Percentiles rank a stretch among this genome's conserved stretches.
Conservation (phyloP, 2,888 invertebrate genomes). For the Sesia bembeciformis region DNA sequence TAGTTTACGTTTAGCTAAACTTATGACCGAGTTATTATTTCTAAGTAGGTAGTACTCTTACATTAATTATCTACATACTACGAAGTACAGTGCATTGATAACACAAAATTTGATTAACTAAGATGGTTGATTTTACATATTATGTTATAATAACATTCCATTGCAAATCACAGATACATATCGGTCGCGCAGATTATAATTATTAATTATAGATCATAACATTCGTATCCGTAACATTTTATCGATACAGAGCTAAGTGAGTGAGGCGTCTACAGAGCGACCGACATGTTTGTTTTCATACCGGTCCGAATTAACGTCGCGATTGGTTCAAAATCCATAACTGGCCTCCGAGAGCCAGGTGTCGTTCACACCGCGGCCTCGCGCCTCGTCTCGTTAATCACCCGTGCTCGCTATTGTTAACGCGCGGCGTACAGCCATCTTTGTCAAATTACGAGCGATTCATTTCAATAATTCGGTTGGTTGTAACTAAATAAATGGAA, state of each 20-base stretch:
- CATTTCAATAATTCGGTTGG: slow-evolving; percentile 56
- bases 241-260: slow-evolving; percentile 36
- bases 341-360: slow-evolving; percentile 73
- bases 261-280: slow-evolving; percentile 37
- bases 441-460: slow-evolving; percentile 69
- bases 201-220: slow-evolving; percentile 13
- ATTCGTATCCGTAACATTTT: slow-evolving; percentile 44
- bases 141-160: too few species aligned
- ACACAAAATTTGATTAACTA: too few species aligned
- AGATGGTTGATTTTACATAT: too few species aligned
- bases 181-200: slow-evolving; percentile 25
- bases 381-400: slow-evolving; percentile 73
- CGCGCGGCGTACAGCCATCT: slow-evolving; percentile 71
- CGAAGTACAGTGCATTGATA: too few species aligned
- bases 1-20: too few species aligned
- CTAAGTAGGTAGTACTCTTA: too few species aligned
- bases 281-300: slow-evolving; percentile 71
- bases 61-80: too few species aligned
- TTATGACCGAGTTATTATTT: too few species aligned
- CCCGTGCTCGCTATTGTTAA: slow-evolving; percentile 72
- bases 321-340: slow-evolving; percentile 74
- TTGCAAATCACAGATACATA: too few species aligned
- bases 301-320: slow-evolving; percentile 73
- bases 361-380: slow-evolving; percentile 76
- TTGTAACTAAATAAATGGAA: slow-evolving; percentile 48